phyloP scores from a whole-genome alignment of 2,888 invertebrate species.

The Punctoribates punctum region DNA sequence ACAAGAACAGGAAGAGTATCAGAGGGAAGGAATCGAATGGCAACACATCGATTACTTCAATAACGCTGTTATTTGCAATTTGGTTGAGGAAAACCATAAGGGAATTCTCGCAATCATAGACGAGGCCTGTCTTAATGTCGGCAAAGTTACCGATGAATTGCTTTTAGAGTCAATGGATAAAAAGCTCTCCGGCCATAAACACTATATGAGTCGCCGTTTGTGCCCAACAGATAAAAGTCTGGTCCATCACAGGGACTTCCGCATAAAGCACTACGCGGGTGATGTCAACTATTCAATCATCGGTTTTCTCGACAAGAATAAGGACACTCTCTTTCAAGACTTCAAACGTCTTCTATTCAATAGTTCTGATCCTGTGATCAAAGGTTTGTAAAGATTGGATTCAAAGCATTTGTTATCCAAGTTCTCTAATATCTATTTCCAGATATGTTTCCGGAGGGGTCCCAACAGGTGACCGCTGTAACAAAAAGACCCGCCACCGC shows the following conservation, averaged over 20 bases:
- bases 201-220: slow-evolving; percentile 70
- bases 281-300: slow-evolving; percentile 83
- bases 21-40: slow-evolving; percentile 93
- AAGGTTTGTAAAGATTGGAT: slow-evolving; percentile 49
- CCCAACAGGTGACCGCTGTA: slow-evolving; percentile 77
- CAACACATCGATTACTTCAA: slow-evolving; percentile 92
- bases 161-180: slow-evolving; percentile 89
- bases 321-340: slow-evolving; percentile 82
- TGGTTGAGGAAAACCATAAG: slow-evolving; percentile 88
- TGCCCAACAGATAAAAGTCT: slow-evolving; percentile 56
- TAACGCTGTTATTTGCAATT: slow-evolving; percentile 91
- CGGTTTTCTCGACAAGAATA: slow-evolving; percentile 89
- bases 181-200: slow-evolving; percentile 75
- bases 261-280: slow-evolving; percentile 85
- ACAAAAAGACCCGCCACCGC: slow-evolving; percentile 89
- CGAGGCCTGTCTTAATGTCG: slow-evolving; percentile 93
- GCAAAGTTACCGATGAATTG: slow-evolving; percentile 75
- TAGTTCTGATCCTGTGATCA: slow-evolving; percentile 64
- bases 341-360: slow-evolving; percentile 73
- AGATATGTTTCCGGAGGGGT: slow-evolving; percentile 96
- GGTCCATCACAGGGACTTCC: slow-evolving; percentile 67
- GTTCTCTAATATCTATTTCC: slow-evolving; percentile 56
- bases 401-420: neutral
- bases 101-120: slow-evolving; percentile 90
- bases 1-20: slow-evolving; percentile 97